These are phyloP conservation scores for Lichenostomus cassidix DNA, from an alignment of 2,113 vertebrate genomes.

Conservation along the genomic window DNA sequence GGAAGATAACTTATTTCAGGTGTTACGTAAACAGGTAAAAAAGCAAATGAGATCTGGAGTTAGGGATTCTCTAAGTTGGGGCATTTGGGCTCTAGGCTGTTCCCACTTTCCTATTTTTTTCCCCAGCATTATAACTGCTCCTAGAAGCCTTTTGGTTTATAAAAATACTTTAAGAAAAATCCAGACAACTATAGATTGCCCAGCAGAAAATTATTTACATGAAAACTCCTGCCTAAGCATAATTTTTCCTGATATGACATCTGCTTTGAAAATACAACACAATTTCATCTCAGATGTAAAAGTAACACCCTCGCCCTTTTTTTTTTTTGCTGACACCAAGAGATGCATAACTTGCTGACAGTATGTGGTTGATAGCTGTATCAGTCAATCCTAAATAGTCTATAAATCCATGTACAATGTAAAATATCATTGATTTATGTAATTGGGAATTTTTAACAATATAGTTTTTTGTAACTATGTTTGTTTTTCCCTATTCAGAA, in stretches of 20 bases:
- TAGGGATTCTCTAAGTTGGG: not conserved
- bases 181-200: slow-evolving; percentile 54
- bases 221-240: slow-evolving; percentile 74
- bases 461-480: slow-evolving; percentile 60
- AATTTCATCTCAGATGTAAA: slow-evolving; percentile 71
- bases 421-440: slow-evolving; percentile 63
- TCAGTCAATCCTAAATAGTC: slow-evolving; percentile 51
- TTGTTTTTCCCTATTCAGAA: slow-evolving; percentile 37
- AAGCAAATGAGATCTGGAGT: not conserved
- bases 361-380: slow-evolving; percentile 1
- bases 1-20: not conserved
- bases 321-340: slow-evolving; percentile 56
- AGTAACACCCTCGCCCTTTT: slow-evolving; percentile 5
- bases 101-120: not conserved
- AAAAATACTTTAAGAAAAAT: not conserved
- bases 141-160: not conserved
- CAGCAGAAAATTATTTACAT: slow-evolving; percentile 71
- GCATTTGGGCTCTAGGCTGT: not conserved
- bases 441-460: slow-evolving; percentile 62
- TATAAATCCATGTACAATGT: slow-evolving; percentile 52
- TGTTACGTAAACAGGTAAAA: not conserved
- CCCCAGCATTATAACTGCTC: not conserved
- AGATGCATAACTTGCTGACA: slow-evolving; percentile 66
- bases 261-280: slow-evolving; percentile 71
- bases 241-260: slow-evolving; percentile 72